Percentiles rank a stretch among this genome's conserved stretches.
Conservation (phyloP, 2,888 invertebrate species). For the Drosophila stalkeri region DNA sequence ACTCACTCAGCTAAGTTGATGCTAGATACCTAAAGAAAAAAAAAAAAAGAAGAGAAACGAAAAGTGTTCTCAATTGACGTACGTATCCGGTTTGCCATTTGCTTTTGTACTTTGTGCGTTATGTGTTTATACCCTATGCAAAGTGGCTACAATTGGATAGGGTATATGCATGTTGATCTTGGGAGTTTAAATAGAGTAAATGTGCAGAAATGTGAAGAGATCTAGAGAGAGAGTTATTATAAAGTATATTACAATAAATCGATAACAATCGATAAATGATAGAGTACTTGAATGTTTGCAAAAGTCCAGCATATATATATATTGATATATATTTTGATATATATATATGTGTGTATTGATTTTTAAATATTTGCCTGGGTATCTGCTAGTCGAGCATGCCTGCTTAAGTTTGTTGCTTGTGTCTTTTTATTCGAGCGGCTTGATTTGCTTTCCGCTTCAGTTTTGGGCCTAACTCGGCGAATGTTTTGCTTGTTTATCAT, state of each 20-base stretch:
- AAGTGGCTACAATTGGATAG: background rate
- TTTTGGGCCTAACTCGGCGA: slow-evolving; percentile 19
- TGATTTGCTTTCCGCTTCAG: slow-evolving; percentile 14
- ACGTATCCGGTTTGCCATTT: slow-evolving; percentile 47
- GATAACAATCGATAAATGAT: background rate
- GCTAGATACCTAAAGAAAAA: background rate
- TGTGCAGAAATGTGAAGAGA: no score
- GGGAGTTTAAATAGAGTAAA: background rate
- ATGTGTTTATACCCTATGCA: slow-evolving; percentile 6
- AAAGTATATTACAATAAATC: background rate
- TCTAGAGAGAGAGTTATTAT: background rate
- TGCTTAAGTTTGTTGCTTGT: slow-evolving; percentile 8
- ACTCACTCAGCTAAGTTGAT: slow-evolving; percentile 27
- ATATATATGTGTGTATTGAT: background rate
- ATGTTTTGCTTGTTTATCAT: slow-evolving; percentile 31
- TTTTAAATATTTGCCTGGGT: background rate
- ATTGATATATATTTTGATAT: background rate
- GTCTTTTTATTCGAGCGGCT: slow-evolving; percentile 2
- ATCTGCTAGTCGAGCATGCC: slow-evolving; percentile 1
- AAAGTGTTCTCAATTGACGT: slow-evolving; percentile 48
- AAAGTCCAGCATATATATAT: background rate
- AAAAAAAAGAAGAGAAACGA: background rate
- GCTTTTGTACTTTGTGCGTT: slow-evolving; percentile 1
- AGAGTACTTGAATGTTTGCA: background rate
- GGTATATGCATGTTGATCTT: background rate